Conservation (phyloP, 2,113 vertebrate genomes). For the Anser cygnoides region DNA sequence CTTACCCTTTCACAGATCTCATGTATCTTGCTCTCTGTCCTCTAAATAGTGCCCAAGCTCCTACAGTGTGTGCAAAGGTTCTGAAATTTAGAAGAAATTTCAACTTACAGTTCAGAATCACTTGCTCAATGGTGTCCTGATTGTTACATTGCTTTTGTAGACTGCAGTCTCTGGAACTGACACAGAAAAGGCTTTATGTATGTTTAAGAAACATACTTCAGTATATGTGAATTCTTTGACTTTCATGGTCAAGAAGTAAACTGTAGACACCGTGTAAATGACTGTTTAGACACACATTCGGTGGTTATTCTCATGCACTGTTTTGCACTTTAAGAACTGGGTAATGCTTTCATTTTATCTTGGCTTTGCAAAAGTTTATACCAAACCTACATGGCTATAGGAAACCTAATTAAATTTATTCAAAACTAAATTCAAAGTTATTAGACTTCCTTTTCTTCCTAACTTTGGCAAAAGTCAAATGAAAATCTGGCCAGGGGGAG, state of each 20-base stretch:
- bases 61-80: not conserved
- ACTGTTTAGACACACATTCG: not conserved
- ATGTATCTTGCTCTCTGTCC: not conserved
- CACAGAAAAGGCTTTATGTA: not conserved
- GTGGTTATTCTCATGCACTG: not conserved
- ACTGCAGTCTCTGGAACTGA: not conserved
- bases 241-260: not conserved
- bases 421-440: not conserved
- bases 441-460: not conserved
- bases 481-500: not conserved
- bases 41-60: not conserved
- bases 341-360: not conserved
- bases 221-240: not conserved
- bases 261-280: not conserved
- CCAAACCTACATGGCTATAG: not conserved
- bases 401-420: not conserved
- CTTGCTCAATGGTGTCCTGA: not conserved
- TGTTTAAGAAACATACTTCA: not conserved
- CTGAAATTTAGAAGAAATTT: not conserved
- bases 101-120: not conserved
- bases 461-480: not conserved
- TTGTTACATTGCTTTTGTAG: not conserved
- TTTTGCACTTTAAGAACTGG: not conserved
- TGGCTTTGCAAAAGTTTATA: not conserved
- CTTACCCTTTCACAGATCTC: not conserved